Base-by-base conservation (phyloP, 2,888 invertebrate genomes). In the Acanthosepion lycidas region DNA sequence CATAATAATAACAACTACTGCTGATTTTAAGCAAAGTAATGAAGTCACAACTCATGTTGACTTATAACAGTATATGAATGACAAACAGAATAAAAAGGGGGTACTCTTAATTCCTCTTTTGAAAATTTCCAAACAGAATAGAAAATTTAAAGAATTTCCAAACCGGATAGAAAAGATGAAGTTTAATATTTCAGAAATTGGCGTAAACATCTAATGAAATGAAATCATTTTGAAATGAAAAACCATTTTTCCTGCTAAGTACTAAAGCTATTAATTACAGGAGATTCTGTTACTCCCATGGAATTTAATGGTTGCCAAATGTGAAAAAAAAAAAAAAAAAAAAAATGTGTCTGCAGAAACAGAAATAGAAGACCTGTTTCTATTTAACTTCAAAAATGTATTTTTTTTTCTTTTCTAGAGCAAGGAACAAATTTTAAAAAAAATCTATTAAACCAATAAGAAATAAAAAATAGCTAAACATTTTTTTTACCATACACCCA, bases 191-290 rank as follows among this genome's bases (percentile, higher is more conserved):
- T 33, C 33, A 78, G n/a, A n/a, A 78, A 78, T 78, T 78, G n/a
- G 78, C 78, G 33, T n/a, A 78, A 78, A 78, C 78, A 78, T n/a
- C n/a, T n/a, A 33, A 78, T 55, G 20, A 15, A 55, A 20, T 59
- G 59, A 59, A 59, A 6, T 59, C 23, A 59, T 59, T 23, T 6
- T 23, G 23, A 23, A 59, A 59, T 20, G 23, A 55, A 55, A 55
- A 20, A 5, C 20, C 5, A 18, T 55, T 55, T n/a, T n/a, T n/a
- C 33, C 23, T 78, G 9, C 78, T 78, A 64, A 64, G 64, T 23
- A n/a, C 18, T 78, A n/a, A 78, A 78, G n/a, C 78, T 78, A 78
- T 78, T 78, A 78, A 78, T 78, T 78, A 78, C 78, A 78, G n/a
- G 12, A 78, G 78, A 78, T 78, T 18, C 78, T n/a, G 12, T 78